Evolutionary conservation across 2,113 vertebrate species (phyloP).

Genomic region (Zosterops pallidus): DNA sequence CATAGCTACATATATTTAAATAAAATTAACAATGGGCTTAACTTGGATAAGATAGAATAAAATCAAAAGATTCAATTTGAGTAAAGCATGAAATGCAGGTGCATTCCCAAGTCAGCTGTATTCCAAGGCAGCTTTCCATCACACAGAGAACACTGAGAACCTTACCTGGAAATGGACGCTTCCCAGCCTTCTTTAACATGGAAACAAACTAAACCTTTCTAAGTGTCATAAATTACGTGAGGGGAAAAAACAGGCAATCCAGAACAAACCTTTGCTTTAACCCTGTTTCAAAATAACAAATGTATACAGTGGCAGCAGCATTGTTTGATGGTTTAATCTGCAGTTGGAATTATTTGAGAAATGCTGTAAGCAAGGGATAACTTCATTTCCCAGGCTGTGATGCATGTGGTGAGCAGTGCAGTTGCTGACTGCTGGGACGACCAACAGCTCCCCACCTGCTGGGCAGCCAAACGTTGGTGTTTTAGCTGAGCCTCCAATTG

Average conservation of each 20-base stretch:
- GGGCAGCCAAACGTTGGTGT: slow-evolving; percentile 86
- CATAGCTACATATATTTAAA: neutral
- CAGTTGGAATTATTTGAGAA: neutral
- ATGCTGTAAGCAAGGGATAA: neutral
- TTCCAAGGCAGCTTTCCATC: neutral
- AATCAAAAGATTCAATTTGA: neutral
- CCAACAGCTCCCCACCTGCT: slow-evolving; percentile 80
- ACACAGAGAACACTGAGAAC: neutral
- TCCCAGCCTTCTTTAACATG: neutral
- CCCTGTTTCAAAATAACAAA: neutral
- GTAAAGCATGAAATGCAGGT: neutral
- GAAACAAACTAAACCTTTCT: neutral
- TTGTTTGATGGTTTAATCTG: neutral
- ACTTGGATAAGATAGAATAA: neutral
- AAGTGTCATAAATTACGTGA: neutral
- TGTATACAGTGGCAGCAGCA: neutral
- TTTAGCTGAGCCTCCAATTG: slow-evolving; percentile 88
- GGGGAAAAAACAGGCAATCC: neutral
- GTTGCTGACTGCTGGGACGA: slow-evolving; percentile 59
- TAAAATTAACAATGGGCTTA: neutral
- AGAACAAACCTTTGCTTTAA: neutral
- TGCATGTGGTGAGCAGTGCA: slow-evolving; percentile 13
- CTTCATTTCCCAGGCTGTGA: neutral
- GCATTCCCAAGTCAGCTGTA: neutral
- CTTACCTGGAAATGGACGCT: neutral